Percentiles rank a stretch among this genome's conserved stretches.
phyloP scores from a whole-genome alignment of 2,888 invertebrate species.

The Fragum sueziense region DNA sequence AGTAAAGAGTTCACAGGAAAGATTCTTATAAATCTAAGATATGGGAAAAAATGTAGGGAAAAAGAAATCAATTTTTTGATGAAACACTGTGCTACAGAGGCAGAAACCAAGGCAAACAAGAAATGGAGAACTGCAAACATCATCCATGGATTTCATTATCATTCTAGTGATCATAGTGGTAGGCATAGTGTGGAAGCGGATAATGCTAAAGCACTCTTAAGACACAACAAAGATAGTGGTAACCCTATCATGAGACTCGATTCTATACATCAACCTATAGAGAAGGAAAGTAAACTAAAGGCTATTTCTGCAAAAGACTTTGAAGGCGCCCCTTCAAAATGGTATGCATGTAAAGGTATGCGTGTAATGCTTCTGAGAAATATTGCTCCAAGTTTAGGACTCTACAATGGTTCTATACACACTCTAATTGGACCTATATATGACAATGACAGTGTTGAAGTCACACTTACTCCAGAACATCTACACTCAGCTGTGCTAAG shows the following conservation, averaged over 20 bases:
- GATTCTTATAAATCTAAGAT: background rate
- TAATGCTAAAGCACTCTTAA: background rate
- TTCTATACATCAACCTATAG: background rate
- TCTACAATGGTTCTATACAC: constrained; percentile 3
- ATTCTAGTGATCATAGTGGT: background rate
- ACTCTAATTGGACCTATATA: background rate
- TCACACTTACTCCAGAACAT: background rate
- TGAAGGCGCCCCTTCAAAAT: background rate
- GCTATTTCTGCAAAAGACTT: background rate
- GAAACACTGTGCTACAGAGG: background rate
- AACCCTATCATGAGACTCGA: background rate
- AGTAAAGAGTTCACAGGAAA: constrained; percentile 3
- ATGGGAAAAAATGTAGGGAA: constrained; percentile 3
- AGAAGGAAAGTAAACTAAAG: background rate
- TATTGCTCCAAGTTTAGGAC: constrained; percentile 1
- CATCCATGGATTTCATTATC: background rate
- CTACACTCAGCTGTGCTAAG: background rate
- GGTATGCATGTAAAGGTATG: background rate
- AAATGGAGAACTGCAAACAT: background rate
- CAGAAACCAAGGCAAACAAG: background rate
- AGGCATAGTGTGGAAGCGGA: background rate
- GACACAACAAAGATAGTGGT: background rate
- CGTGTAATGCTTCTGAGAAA: constrained; percentile 1
- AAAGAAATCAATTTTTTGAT: too few relatives aligned
- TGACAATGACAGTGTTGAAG: background rate